Evolutionary conservation across 1,140 invertebrate genomes (phyloP).

Genomic region (Leptinotarsa undecemlineata): DNA sequence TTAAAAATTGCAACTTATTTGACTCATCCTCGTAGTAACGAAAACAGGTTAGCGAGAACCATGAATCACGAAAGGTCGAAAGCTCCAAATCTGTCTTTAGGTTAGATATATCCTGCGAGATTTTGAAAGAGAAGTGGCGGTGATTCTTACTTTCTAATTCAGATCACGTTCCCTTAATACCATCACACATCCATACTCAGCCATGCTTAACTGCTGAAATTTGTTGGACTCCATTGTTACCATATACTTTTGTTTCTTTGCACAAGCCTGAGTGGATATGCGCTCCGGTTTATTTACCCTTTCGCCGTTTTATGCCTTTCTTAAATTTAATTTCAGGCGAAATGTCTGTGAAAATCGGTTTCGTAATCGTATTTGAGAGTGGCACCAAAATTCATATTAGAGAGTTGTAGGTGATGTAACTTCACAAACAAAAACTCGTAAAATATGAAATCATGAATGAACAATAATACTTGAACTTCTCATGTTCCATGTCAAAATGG

Average conservation of each 20-base stretch:
- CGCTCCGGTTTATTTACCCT: conserved; percentile 4
- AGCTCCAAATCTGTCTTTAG: conserved; percentile 14
- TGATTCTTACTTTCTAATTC: conserved; percentile 52
- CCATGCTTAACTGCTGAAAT: conserved; percentile 45
- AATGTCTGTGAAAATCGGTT: no score
- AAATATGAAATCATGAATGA: no score
- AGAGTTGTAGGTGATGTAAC: no score
- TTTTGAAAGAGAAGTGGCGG: conserved; percentile 39
- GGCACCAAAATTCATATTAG: no score
- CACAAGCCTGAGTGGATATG: conserved; percentile 28
- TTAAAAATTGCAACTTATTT: no score
- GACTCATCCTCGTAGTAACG: conserved; percentile 13
- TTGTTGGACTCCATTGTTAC: conserved; percentile 44
- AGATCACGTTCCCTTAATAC: conserved; percentile 50
- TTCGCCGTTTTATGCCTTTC: conserved; percentile 10
- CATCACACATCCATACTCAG: conserved; percentile 51
- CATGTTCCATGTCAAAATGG: no score
- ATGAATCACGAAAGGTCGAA: conserved; percentile 27
- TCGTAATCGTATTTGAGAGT: no score
- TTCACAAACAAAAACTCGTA: no score
- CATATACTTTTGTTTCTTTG: conserved; percentile 42
- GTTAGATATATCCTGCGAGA: conserved; percentile 21
- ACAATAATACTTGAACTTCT: no score
- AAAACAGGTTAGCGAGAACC: conserved; percentile 27
- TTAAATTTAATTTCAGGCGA: not conserved